Percentiles rank a stretch among this genome's conserved stretches.
Conservation (phyloP, 2,797 vertebrate genomes). For the Sitta carolinensis region DNA sequence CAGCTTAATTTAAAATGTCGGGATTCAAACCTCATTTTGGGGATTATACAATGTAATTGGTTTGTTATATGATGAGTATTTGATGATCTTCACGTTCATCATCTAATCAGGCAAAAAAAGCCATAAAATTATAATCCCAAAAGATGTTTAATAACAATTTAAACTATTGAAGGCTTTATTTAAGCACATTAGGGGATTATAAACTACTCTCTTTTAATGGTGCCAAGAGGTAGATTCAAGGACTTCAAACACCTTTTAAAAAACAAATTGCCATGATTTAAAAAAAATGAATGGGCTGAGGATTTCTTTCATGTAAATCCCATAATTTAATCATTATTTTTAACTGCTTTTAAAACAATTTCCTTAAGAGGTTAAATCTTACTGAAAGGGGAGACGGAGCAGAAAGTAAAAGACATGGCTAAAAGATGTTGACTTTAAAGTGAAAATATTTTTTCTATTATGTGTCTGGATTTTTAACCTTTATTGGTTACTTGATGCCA, state of each 20-base stretch:
- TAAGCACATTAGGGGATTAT: slow-evolving; percentile 71
- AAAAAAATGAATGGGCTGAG: slow-evolving; percentile 52
- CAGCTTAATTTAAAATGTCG: slow-evolving; percentile 31
- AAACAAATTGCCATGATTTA: slow-evolving; percentile 65
- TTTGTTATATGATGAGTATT: slow-evolving; percentile 67
- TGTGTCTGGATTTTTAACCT: neutral
- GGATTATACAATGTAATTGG: slow-evolving; percentile 62
- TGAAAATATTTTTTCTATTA: neutral
- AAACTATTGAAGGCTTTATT: slow-evolving; percentile 69
- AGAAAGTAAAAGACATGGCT: slow-evolving; percentile 17
- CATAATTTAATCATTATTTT: slow-evolving; percentile 66
- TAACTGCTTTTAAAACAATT: slow-evolving; percentile 68
- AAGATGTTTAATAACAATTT: slow-evolving; percentile 63
- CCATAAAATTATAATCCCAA: slow-evolving; percentile 68
- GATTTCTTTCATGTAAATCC: slow-evolving; percentile 60
- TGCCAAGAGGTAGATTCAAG: slow-evolving; percentile 62
- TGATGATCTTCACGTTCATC: slow-evolving; percentile 65
- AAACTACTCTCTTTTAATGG: slow-evolving; percentile 59
- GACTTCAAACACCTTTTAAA: slow-evolving; percentile 66
- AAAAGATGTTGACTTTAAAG: slow-evolving; percentile 23
- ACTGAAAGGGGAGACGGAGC: slow-evolving; percentile 24
- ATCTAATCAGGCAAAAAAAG: slow-evolving; percentile 57
- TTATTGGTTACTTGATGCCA: neutral
- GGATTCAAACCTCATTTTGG: slow-evolving; percentile 57
- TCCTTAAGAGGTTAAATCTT: slow-evolving; percentile 66